Base-by-base conservation (phyloP, 2,888 invertebrate species). In the Lithodes maja region DNA sequence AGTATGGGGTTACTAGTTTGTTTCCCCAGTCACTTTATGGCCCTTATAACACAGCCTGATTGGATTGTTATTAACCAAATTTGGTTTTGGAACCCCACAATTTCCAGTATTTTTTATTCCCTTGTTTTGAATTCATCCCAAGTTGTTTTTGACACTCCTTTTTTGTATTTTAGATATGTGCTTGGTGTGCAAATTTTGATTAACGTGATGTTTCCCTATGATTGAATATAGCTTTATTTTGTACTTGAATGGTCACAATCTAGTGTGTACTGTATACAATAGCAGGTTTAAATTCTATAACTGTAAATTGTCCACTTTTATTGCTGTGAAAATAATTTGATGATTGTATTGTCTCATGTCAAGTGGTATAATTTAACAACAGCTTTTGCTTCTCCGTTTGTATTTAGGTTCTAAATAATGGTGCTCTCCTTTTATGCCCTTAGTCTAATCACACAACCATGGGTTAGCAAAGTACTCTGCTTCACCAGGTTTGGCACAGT, bases 401-500 rank as follows among this genome's bases (percentile, higher is more conserved):
- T 87, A 83, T 61, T 33, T 84, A 84, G 88, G 88, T 84, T 88
- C 84, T 88, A 84, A 88, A 88, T 88, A 84, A 88, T 88, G 88
- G 84, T 88, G 79, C 84, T 88, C 84, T 85, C 81, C 88, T 84
- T 85, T 88, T 88, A 79, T 79, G 79, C 84, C 80, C 88, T 80
- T 88, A 88, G 88, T 88, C 88, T 88, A 84, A 84, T 88, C 88
- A 88, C 88, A 88, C 88, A 88, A 84, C 88, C 88, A 88, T 88
- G 88, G 88, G 88, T 88, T 88, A 88, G 88, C 88, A 88, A 88
- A 88, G 88, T 88, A 84, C 88, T 88, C 88, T 84, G 88, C 88
- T 88, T 88, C 88, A 88, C 79, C 88, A 88, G 88, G 88, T 88
- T 88, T 88, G 88, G 88, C 88, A 88, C 88, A 88, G 88, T 88